Conservation (phyloP, 2,888 invertebrate species). For the Cerastis rubricosa region DNA sequence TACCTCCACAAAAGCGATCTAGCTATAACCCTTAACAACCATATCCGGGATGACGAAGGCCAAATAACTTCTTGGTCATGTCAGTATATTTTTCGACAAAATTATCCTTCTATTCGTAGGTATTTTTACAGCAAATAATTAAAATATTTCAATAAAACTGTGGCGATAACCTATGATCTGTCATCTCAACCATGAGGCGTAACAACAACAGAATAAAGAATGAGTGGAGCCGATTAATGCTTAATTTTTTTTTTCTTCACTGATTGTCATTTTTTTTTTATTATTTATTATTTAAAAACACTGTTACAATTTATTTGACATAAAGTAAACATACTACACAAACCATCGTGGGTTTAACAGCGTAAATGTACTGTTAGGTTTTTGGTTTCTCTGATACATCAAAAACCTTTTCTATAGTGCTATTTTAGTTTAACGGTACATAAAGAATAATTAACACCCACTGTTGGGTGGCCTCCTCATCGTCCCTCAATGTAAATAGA, state of each 20-base stretch:
- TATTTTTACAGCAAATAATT: conserved; percentile 42
- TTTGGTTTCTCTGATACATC: background rate
- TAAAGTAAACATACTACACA: too few relatives aligned
- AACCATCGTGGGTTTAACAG: too few relatives aligned
- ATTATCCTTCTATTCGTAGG: conserved; percentile 15
- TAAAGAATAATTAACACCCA: too few relatives aligned
- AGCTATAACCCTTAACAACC: conserved; percentile 37
- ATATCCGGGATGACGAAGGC: conserved; percentile 30
- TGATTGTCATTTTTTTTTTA: too few relatives aligned
- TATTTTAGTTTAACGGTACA: background rate
- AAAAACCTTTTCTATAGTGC: background rate
- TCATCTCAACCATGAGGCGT: conserved; percentile 52
- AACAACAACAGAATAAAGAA: conserved; percentile 53
- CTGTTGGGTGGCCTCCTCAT: too few relatives aligned
- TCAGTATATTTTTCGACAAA: conserved; percentile 23
- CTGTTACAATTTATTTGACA: too few relatives aligned
- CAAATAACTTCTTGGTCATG: conserved; percentile 12
- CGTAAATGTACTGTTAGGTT: background rate
- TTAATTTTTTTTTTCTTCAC: background rate
- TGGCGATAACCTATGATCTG: conserved; percentile 62
- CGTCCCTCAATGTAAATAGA: background rate
- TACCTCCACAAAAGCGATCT: conserved; percentile 27
- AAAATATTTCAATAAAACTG: conserved; percentile 60
- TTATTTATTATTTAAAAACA: too few relatives aligned
- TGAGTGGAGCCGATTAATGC: conserved; percentile 40